Conservation (phyloP, 2,888 invertebrate genomes). For the Hesperia comma region DNA sequence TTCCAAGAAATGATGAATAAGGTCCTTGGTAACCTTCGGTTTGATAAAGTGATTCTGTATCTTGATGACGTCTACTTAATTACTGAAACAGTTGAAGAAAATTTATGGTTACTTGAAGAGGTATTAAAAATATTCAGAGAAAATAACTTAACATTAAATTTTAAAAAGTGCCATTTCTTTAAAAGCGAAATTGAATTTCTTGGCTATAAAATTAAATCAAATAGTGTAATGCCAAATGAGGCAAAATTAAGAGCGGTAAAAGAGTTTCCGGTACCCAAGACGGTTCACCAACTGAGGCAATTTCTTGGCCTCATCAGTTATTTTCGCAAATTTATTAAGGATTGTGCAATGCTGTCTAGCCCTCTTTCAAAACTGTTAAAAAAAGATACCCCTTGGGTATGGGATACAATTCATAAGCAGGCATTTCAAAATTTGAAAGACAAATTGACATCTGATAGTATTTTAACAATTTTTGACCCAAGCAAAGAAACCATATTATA, state of each 20-base stretch:
- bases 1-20: conserved; percentile 1
- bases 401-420: background rate
- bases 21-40: background rate
- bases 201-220: conserved; percentile 42
- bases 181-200: conserved; percentile 44
- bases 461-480: conserved; percentile 10
- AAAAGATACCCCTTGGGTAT: background rate
- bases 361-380: conserved; percentile 42
- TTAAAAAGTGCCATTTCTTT: conserved; percentile 47
- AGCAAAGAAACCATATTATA: background rate
- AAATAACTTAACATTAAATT: conserved; percentile 45
- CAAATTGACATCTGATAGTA: background rate
- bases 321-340: conserved; percentile 51
- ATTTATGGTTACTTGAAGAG: conserved; percentile 5
- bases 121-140: conserved; percentile 39
- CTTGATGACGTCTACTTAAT: conserved; percentile 3
- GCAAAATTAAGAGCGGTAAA: conserved; percentile 43
- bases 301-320: conserved; percentile 48
- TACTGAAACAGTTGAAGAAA: background rate
- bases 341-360: conserved; percentile 47
- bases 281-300: conserved; percentile 44
- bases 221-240: conserved; percentile 40
- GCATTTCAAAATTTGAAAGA: conserved; percentile 9
- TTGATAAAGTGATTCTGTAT: conserved; percentile 4
- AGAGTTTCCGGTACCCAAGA: conserved; percentile 42